A percentile compares a stretch with the other conserved stretches of the same genome.
Conservation (phyloP, 2,113 vertebrate genomes). For the Papio anubis region DNA sequence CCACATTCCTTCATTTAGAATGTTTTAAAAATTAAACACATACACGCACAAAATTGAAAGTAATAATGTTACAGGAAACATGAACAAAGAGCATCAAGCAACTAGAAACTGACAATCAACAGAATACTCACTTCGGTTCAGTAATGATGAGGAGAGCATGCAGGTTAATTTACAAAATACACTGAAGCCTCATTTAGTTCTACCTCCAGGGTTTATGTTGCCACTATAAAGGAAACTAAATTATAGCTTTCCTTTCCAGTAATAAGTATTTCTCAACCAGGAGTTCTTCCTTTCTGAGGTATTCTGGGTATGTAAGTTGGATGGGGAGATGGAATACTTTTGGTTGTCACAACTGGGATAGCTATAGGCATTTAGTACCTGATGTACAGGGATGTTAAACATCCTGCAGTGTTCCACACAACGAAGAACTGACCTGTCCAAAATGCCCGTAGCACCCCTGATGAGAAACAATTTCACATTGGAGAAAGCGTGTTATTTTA, state of each 20-base stretch:
- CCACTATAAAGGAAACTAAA: background rate
- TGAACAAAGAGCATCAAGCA: background rate
- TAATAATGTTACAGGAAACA: background rate
- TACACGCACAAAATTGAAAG: background rate
- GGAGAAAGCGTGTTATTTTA: background rate
- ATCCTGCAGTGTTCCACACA: background rate
- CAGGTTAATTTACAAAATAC: background rate
- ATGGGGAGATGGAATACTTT: background rate
- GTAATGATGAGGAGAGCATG: background rate
- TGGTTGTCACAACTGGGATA: background rate
- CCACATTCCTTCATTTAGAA: background rate
- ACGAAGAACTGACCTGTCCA: background rate
- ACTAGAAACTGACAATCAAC: background rate
- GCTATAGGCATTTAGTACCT: background rate
- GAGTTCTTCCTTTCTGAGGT: background rate
- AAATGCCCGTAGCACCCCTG: background rate
- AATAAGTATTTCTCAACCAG: background rate
- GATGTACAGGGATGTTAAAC: background rate
- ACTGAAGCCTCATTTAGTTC: background rate
- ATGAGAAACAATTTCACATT: background rate
- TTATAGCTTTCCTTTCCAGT: background rate
- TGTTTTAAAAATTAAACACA: slow-evolving; percentile 31
- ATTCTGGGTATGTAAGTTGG: background rate
- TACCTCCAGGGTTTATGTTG: background rate
- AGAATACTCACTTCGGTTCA: background rate